phyloP scores from a whole-genome alignment of 2,113 vertebrate genomes.

The Crocuta crocuta region DNA sequence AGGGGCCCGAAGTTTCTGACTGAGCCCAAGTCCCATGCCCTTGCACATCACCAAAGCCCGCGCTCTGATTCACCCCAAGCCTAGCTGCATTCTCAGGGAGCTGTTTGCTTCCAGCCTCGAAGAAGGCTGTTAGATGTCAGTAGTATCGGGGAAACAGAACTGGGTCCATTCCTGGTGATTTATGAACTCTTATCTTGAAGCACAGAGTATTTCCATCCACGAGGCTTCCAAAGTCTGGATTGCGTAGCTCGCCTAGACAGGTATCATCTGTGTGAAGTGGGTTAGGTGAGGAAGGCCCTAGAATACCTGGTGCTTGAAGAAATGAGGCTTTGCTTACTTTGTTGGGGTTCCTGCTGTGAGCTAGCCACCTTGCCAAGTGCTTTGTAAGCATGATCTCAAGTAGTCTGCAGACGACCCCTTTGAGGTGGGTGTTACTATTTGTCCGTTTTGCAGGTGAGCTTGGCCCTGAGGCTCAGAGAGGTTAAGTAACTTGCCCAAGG shows the following conservation, averaged over 20 bases:
- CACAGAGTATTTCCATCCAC: neutral
- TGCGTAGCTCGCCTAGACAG: neutral
- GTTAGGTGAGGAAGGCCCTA: neutral
- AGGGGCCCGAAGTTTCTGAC: neutral
- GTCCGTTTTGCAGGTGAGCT: constrained; percentile 46
- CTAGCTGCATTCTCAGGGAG: neutral
- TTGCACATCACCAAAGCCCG: neutral
- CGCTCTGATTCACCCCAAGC: neutral
- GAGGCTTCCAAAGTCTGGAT: constrained; percentile 14
- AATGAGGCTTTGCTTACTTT: constrained; percentile 21
- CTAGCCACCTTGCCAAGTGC: neutral
- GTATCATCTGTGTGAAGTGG: neutral
- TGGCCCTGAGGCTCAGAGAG: neutral
- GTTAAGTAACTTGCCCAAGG: neutral
- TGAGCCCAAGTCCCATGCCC: constrained; percentile 18
- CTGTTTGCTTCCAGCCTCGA: neutral
- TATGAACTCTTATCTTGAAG: neutral
- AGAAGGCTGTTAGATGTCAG: neutral
- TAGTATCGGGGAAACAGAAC: neutral
- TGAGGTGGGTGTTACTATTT: constrained; percentile 16
- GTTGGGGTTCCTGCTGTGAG: constrained; percentile 28
- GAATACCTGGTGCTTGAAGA: neutral
- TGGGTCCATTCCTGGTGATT: neutral
- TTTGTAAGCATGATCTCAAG: neutral
- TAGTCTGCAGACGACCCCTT: neutral